Conservation (phyloP, 2,113 vertebrate species). For the Aramus guarauna region DNA sequence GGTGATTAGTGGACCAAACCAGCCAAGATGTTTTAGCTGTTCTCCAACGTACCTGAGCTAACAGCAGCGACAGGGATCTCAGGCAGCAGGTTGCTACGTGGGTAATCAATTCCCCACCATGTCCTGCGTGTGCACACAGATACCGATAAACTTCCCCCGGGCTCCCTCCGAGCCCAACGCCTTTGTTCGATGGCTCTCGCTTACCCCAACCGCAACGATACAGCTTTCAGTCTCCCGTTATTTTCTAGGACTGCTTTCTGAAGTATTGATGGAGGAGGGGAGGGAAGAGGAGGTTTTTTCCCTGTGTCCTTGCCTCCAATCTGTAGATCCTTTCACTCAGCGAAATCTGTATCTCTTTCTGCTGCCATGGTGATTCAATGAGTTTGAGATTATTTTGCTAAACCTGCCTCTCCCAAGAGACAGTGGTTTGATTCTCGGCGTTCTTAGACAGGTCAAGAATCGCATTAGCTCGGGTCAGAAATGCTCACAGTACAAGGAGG, state of each 20-base stretch:
- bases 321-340: neutral
- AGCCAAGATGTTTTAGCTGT: neutral
- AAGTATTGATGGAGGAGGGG: neutral
- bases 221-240: accelerated
- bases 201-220: accelerated
- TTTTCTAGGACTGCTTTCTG: neutral
- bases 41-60: neutral
- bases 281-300: neutral
- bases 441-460: slow-evolving; percentile 63
- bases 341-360: slow-evolving; percentile 32
- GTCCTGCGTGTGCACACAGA: neutral
- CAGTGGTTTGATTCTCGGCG: neutral
- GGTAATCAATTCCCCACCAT: neutral
- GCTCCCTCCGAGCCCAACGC: neutral
- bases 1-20: neutral
- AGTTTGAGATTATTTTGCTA: slow-evolving; percentile 57
- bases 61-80: neutral
- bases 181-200: neutral
- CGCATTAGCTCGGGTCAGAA: slow-evolving; percentile 53
- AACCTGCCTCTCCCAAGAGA: slow-evolving; percentile 51
- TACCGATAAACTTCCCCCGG: neutral
- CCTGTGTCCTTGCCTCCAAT: neutral
- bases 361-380: slow-evolving; percentile 59
- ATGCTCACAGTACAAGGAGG: slow-evolving; percentile 32
- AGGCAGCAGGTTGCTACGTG: neutral